phyloP scores from a whole-genome alignment of 2,888 invertebrate genomes.

The Platypus cylindrus region DNA sequence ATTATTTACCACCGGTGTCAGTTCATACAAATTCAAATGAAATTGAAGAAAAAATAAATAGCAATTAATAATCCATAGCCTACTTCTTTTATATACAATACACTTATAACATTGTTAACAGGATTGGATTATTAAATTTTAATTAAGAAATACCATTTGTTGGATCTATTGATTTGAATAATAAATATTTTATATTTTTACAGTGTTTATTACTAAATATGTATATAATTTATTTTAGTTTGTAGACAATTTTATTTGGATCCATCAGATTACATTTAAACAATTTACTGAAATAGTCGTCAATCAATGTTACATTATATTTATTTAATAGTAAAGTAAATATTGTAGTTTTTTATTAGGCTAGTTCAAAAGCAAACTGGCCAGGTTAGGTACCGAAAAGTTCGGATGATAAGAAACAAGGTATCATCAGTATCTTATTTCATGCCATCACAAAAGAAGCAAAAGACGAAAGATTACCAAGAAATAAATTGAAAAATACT shows the following conservation, averaged over 20 bases:
- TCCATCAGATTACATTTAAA: no score
- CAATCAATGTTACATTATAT: not conserved
- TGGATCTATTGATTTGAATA: not conserved
- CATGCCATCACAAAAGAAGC: not conserved
- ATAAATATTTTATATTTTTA: not conserved
- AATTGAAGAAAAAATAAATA: slow-evolving; percentile 28
- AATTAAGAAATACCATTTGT: no score
- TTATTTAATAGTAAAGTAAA: not conserved
- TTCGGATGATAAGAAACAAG: no score
- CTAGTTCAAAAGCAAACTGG: no score
- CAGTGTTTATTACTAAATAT: not conserved
- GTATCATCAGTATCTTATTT: no score
- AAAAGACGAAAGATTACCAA: not conserved
- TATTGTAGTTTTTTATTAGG: not conserved
- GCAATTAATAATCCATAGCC: slow-evolving; percentile 18
- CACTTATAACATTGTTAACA: no score
- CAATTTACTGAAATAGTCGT: not conserved
- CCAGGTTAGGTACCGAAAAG: no score
- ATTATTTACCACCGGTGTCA: slow-evolving; percentile 75
- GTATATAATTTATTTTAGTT: not conserved
- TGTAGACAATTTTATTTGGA: not conserved
- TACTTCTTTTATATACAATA: not conserved
- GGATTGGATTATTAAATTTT: no score
- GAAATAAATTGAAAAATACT: not conserved
- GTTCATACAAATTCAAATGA: slow-evolving; percentile 46